Conservation (phyloP, 1,140 invertebrate genomes). For the Cepaea nemoralis region DNA sequence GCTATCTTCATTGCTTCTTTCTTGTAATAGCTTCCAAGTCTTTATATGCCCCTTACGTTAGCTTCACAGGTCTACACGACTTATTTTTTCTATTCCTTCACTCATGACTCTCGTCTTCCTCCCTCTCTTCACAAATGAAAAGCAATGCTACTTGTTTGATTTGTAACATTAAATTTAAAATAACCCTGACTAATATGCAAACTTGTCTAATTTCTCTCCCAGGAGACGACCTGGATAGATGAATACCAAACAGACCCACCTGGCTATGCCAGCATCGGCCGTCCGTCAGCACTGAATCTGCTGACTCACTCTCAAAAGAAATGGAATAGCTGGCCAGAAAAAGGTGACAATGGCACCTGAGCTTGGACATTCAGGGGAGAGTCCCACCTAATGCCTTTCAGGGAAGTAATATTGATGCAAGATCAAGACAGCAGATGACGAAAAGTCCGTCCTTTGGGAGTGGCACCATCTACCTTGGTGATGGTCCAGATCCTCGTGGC, state of each 20-base stretch:
- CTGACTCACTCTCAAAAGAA: slow-evolving; percentile 41
- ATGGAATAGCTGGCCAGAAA: slow-evolving; percentile 39
- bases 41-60: no score
- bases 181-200: no score
- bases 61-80: no score
- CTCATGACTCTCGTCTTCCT: no score
- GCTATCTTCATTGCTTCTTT: no score
- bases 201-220: background rate
- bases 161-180: no score
- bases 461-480: background rate
- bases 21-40: no score
- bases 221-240: slow-evolving; percentile 38
- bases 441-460: background rate
- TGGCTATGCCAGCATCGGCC: slow-evolving; percentile 42
- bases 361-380: slow-evolving; percentile 39
- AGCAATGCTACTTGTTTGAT: no score
- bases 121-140: no score
- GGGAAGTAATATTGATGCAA: background rate
- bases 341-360: slow-evolving; percentile 51
- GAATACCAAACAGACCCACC: slow-evolving; percentile 31
- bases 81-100: no score
- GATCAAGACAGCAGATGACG: background rate
- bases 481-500: background rate
- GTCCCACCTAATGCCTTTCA: slow-evolving; percentile 6
- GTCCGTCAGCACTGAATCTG: slow-evolving; percentile 46